Evolutionary conservation across 2,797 vertebrate genomes (phyloP).

Genomic region (Anguilla anguilla): DNA sequence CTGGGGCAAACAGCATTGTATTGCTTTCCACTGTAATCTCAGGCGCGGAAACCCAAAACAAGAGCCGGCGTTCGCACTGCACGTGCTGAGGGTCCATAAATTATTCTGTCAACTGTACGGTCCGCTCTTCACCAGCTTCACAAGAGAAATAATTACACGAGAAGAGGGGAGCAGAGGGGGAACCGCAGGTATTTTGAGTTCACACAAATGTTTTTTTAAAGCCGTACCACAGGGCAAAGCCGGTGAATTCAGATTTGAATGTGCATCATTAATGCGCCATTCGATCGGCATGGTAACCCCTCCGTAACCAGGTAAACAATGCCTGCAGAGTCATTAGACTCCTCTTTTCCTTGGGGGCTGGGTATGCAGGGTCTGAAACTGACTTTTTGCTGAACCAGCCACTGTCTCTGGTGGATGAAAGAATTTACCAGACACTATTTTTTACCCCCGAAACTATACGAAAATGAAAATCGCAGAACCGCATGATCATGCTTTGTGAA

Average conservation of each 20-base stretch:
- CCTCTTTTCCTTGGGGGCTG: neutral
- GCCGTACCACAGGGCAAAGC: no score
- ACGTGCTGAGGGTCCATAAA: neutral
- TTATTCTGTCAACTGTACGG: neutral
- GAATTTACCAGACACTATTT: no score
- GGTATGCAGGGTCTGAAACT: neutral
- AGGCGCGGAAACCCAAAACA: neutral
- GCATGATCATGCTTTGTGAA: no score
- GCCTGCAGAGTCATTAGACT: neutral
- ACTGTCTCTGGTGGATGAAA: no score
- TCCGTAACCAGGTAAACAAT: neutral
- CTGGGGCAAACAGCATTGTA: neutral
- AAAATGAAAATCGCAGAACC: no score
- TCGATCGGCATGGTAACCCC: neutral
- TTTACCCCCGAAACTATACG: no score
- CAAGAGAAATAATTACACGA: neutral
- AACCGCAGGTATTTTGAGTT: neutral
- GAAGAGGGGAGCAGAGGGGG: neutral
- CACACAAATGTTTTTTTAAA: neutral
- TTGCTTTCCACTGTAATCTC: neutral
- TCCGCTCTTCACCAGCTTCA: neutral
- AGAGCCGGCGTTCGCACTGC: neutral
- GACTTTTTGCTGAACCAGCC: no score
- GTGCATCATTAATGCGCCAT: neutral
- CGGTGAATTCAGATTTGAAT: neutral